Evolutionary conservation across 2,797 vertebrate species (phyloP).

Genomic region (Anguilla anguilla): DNA sequence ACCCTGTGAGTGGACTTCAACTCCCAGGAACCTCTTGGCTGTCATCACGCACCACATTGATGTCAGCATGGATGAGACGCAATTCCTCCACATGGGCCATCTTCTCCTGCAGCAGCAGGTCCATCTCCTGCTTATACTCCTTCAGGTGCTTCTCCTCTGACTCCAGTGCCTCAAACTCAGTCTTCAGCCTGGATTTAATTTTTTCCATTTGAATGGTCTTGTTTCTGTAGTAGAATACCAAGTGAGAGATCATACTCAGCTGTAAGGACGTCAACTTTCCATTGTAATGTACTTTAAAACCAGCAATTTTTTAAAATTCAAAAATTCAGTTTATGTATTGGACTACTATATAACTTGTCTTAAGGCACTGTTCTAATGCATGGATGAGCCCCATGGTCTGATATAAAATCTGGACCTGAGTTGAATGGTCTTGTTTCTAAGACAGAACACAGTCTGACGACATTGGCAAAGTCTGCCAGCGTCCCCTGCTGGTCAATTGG

Average conservation of each 20-base stretch:
- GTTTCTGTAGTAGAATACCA: slow-evolving; percentile 72
- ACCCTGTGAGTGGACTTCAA: background rate
- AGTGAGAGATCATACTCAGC: background rate
- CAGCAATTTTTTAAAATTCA: too few relatives aligned
- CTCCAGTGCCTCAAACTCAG: slow-evolving; percentile 93
- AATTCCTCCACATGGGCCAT: slow-evolving; percentile 99
- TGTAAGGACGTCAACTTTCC: background rate
- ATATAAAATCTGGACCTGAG: too few relatives aligned
- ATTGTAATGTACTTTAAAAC: too few relatives aligned
- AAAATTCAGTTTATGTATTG: too few relatives aligned
- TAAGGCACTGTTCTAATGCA: background rate
- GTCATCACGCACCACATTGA: slow-evolving; percentile 85
- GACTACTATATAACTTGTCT: background rate
- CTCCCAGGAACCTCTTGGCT: background rate
- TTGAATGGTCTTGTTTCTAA: too few relatives aligned
- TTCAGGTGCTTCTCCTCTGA: slow-evolving; percentile 95
- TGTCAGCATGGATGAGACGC: slow-evolving; percentile 94
- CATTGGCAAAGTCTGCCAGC: too few relatives aligned
- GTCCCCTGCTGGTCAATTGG: too few relatives aligned
- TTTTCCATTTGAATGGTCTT: slow-evolving; percentile 98
- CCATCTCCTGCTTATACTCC: slow-evolving; percentile 99
- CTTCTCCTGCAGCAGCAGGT: slow-evolving; percentile 95
- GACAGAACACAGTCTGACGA: too few relatives aligned
- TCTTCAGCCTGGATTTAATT: slow-evolving; percentile 92
- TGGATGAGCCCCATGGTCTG: background rate